phyloP scores from a whole-genome alignment of 2,797 vertebrate genomes.

The Centropyge bicolor region DNA sequence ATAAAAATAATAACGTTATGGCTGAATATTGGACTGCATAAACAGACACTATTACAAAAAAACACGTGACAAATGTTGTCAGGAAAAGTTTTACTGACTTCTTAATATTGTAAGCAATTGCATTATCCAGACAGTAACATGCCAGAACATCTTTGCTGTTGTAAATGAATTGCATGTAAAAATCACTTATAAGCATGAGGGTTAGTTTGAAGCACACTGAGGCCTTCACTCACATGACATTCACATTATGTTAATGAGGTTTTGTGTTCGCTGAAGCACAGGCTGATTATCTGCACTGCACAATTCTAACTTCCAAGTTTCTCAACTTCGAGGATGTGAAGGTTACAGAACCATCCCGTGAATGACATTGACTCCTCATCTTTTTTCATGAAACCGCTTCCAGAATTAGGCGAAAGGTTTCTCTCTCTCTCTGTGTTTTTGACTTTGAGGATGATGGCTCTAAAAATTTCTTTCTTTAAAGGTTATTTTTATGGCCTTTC shows the following conservation, averaged over 20 bases:
- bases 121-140: background rate
- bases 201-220: background rate
- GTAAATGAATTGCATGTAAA: background rate
- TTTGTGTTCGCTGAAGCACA: background rate
- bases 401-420: background rate
- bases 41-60: too few species aligned
- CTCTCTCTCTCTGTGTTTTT: background rate
- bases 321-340: background rate
- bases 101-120: too few species aligned
- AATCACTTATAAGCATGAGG: background rate
- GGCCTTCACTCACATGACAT: background rate
- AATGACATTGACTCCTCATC: background rate
- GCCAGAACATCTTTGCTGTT: background rate
- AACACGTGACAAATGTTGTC: too few species aligned
- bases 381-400: background rate
- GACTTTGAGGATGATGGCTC: constrained; percentile 45
- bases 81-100: too few species aligned
- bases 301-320: background rate
- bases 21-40: too few species aligned
- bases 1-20: too few species aligned
- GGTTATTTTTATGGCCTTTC: constrained; percentile 62
- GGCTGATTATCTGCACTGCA: background rate
- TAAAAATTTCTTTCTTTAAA: constrained; percentile 55
- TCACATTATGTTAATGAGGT: background rate
- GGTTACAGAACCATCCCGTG: background rate